Evolutionary conservation across 1,140 invertebrate genomes (phyloP).

Genomic region (Chironomus striatipennis): DNA sequence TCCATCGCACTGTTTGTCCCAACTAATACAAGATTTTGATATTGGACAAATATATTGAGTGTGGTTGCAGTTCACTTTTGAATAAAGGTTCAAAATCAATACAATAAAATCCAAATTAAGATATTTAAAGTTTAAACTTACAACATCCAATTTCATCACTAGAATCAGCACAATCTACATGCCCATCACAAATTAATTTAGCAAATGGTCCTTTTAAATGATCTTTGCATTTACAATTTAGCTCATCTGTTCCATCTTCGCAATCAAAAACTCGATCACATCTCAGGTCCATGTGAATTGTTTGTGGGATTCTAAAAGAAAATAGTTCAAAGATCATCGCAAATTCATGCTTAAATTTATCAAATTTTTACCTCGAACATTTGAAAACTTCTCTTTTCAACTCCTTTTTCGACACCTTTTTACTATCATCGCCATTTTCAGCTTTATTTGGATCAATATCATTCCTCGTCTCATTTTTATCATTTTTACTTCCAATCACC

Average conservation of each 20-base stretch:
- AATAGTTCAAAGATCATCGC: too few species aligned
- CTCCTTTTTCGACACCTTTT: neutral
- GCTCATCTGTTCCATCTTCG: constrained; percentile 73
- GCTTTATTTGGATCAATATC: constrained; percentile 30
- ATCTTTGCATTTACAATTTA: constrained; percentile 62
- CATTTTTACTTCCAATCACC: constrained; percentile 27
- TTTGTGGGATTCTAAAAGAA: constrained; percentile 52
- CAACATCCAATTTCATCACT: constrained; percentile 67
- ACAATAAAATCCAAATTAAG: neutral
- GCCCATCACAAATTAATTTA: constrained; percentile 65
- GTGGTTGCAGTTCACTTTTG: constrained; percentile 5
- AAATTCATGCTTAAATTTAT: constrained; percentile 26
- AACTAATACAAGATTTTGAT: constrained; percentile 47
- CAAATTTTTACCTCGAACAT: constrained; percentile 36
- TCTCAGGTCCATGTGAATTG: constrained; percentile 46
- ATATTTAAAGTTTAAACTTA: constrained; percentile 34
- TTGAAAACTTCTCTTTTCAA: constrained; percentile 32
- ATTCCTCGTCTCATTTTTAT: constrained; percentile 23
- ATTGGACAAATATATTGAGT: constrained; percentile 34
- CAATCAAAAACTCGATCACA: constrained; percentile 68
- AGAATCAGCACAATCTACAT: constrained; percentile 62
- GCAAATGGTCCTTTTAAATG: constrained; percentile 44
- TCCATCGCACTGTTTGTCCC: constrained; percentile 50
- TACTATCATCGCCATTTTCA: constrained; percentile 31
- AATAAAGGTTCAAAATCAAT: neutral